Base-by-base conservation (phyloP, 1,140 invertebrate species). In the Odontomachus brunneus region DNA sequence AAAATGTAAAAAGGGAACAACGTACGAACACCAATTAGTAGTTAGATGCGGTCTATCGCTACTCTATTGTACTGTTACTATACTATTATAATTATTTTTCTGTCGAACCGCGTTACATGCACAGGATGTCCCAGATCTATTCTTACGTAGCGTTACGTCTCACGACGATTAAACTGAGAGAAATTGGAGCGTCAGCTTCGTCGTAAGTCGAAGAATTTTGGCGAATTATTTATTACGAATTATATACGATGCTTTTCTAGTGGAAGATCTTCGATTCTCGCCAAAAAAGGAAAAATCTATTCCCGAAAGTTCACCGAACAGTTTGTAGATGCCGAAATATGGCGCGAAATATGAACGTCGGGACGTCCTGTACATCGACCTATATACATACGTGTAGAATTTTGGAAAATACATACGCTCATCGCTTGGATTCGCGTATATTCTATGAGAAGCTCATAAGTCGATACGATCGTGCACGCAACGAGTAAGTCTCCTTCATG, bases 1-100 rank as follows among this genome's bases (percentile, higher is more conserved):
- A 88, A 88, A 92, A 89, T 85, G 83, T 90, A 91, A 92, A 94
- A 91, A 88, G 93, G 93, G 93, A 94, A 93, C 93, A 94, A 94
- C 91, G 92, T 94, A 94, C 88, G 91, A 94, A 94, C 93, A 94
- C 93, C 93, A 94, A 94, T 94, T 94, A 94, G 92, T 82, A 92
- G 88, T 93, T 94, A 94, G 91, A 92, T 60, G 89, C 93, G 92
- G 89, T 93, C 93, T 93, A 93, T 93, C 92, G 90, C 89, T 57
- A 55, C 38, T 44, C 38, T 66, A 71, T 89, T 83, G 84, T 84
- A 85, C 80, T 85, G 33, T 84, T 86, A 87, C 67, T 69, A 71
- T 49, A 83, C 72, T 66, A 73, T 62, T 83, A 71, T 1, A 73
- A 67, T 84, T 87, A 87, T 80, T 84, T 84, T 84, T 84, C 48